Evolutionary conservation across 2,888 invertebrate species (phyloP).

Genomic region (Pinctada fucata): DNA sequence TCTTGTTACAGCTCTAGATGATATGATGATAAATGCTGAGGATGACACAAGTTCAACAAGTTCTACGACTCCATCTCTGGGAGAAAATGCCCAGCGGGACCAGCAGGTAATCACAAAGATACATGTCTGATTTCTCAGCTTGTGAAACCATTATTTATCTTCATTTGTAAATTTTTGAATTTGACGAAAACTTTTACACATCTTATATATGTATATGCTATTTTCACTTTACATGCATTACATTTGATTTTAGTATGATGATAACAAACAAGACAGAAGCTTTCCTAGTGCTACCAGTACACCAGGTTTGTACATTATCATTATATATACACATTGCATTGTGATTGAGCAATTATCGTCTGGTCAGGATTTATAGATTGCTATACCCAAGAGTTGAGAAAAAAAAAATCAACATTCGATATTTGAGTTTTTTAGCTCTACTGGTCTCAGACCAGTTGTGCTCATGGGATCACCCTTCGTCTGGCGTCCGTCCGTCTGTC

Average conservation of each 20-base stretch:
- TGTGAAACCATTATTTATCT: too few relatives aligned
- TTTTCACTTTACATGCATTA: too few relatives aligned
- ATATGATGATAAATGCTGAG: slow-evolving; percentile 63
- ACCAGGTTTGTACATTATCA: slow-evolving; percentile 58
- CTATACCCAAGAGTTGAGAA: too few relatives aligned
- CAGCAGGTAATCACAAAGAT: slow-evolving; percentile 40
- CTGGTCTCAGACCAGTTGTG: too few relatives aligned
- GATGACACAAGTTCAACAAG: slow-evolving; percentile 73
- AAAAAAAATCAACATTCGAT: too few relatives aligned
- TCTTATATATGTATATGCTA: neutral
- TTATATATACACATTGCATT: neutral
- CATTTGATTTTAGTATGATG: slow-evolving; percentile 57
- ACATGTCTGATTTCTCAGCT: too few relatives aligned
- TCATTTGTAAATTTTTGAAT: too few relatives aligned
- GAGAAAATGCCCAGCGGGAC: slow-evolving; percentile 47
- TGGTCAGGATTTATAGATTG: too few relatives aligned
- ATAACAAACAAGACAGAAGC: slow-evolving; percentile 14
- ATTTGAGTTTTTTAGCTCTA: too few relatives aligned
- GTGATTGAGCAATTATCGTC: neutral
- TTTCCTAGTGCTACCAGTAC: slow-evolving; percentile 72
- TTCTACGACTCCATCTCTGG: slow-evolving; percentile 68
- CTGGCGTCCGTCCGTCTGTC: too few relatives aligned
- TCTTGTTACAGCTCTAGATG: slow-evolving; percentile 62
- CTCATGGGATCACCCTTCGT: too few relatives aligned
- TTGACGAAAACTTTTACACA: neutral